phyloP scores from a whole-genome alignment of 2,797 vertebrate species.

The Phoebastria nigripes region DNA sequence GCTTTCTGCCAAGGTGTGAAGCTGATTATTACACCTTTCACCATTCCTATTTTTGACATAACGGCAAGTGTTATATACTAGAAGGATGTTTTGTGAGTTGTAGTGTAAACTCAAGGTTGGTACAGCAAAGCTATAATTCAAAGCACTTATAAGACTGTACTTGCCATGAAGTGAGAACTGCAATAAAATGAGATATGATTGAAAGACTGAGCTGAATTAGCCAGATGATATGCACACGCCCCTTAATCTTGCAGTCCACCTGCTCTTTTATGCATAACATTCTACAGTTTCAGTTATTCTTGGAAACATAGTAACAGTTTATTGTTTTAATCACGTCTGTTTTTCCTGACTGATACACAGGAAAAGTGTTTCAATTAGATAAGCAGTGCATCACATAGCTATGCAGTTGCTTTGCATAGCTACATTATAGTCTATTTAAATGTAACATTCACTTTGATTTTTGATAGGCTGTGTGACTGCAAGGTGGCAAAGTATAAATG shows the following conservation, averaged over 20 bases:
- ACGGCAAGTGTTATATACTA: not conserved
- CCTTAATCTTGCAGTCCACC: constrained; percentile 46
- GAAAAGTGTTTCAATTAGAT: constrained; percentile 73
- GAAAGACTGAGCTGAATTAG: not conserved
- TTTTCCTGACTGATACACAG: constrained; percentile 72
- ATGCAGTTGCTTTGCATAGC: not conserved
- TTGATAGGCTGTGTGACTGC: not conserved
- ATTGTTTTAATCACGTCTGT: constrained; percentile 66
- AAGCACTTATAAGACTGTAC: not conserved
- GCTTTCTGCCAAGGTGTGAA: not conserved
- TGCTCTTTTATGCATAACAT: not conserved
- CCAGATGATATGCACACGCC: not conserved
- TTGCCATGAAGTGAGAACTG: not conserved
- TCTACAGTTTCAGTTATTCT: constrained; percentile 61
- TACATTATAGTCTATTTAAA: not conserved
- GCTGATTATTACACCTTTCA: not conserved
- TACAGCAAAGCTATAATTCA: not conserved
- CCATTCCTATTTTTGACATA: not conserved
- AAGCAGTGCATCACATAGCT: constrained; percentile 58
- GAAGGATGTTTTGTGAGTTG: not conserved
- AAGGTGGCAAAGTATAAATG: not conserved
- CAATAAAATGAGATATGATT: not conserved
- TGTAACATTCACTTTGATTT: not conserved
- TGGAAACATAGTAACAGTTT: constrained; percentile 61
- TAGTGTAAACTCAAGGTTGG: not conserved